phyloP scores from a whole-genome alignment of 2,888 invertebrate genomes.

The Serrognathus titanus region DNA sequence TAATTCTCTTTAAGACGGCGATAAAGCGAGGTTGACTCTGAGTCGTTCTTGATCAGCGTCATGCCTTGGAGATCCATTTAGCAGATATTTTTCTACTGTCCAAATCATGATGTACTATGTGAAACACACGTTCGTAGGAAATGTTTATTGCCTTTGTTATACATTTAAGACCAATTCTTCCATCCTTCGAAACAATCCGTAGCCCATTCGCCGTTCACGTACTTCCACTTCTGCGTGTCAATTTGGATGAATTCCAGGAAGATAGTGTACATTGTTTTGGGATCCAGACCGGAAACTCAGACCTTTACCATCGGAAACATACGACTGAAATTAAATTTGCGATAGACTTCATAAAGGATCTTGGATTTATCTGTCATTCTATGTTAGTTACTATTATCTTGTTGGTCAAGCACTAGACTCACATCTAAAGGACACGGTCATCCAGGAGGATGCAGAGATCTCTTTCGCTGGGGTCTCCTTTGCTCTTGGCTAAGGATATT shows the following conservation, averaged over 20 bases:
- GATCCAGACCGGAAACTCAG: slow-evolving; percentile 84
- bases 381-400: slow-evolving; percentile 99
- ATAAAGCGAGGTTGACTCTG: no score
- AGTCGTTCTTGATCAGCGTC: no score
- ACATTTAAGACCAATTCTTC: no score
- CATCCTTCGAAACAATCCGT: no score
- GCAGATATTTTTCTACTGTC: no score
- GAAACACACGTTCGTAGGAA: no score
- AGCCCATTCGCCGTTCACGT: slow-evolving; percentile 97
- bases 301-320: slow-evolving; percentile 99
- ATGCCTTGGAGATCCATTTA: no score
- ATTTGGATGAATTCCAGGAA: slow-evolving; percentile 89
- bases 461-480: slow-evolving; percentile 55
- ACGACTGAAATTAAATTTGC: slow-evolving; percentile 60
- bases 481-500: slow-evolving; percentile 52
- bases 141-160: no score
- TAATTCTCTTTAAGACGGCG: no score
- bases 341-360: no score
- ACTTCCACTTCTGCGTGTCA: slow-evolving; percentile 93
- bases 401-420: slow-evolving; percentile 92
- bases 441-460: slow-evolving; percentile 76
- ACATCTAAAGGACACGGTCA: slow-evolving; percentile 89
- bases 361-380: slow-evolving; percentile 81
- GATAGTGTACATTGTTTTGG: slow-evolving; percentile 93
- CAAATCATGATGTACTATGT: no score